Conservation (phyloP, 2,888 invertebrate species). For the Eristalis arbustorum region DNA sequence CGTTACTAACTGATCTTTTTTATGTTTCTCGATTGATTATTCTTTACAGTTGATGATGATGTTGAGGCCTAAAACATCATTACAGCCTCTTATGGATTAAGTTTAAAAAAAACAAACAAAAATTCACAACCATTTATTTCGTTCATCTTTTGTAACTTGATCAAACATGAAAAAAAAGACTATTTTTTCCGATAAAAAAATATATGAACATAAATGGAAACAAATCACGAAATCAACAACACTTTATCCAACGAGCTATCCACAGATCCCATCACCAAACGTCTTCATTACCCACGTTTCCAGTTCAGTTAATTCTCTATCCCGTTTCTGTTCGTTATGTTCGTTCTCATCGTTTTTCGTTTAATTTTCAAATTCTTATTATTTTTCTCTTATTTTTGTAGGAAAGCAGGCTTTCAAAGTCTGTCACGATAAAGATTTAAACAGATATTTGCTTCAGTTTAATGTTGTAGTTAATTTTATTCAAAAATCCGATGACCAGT, state of each 20-base stretch:
- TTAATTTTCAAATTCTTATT: slow-evolving; percentile 6
- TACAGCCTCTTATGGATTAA: slow-evolving; percentile 73
- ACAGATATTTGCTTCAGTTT: slow-evolving; percentile 67
- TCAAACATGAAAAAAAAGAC: slow-evolving; percentile 56
- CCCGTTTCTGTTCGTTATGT: not conserved
- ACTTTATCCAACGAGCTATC: slow-evolving; percentile 64
- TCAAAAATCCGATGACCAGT: slow-evolving; percentile 48
- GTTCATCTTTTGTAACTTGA: slow-evolving; percentile 12
- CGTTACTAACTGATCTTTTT: slow-evolving; percentile 77
- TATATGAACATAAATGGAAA: slow-evolving; percentile 40
- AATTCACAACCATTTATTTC: slow-evolving; percentile 33
- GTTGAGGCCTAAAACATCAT: slow-evolving; percentile 78
- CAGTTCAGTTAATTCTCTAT: slow-evolving; percentile 14
- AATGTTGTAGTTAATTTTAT: slow-evolving; percentile 64
- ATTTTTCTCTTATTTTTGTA: slow-evolving; percentile 42
- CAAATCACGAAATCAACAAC: slow-evolving; percentile 41
- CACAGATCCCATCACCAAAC: slow-evolving; percentile 27
- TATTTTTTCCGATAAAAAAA: slow-evolving; percentile 41
- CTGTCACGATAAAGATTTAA: slow-evolving; percentile 64
- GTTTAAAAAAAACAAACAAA: slow-evolving; percentile 47
- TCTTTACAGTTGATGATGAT: slow-evolving; percentile 79
- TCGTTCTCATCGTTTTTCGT: not conserved
- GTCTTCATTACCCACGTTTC: slow-evolving; percentile 17
- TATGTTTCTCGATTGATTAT: slow-evolving; percentile 79
- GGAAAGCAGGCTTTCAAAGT: slow-evolving; percentile 55